Evolutionary conservation across 2,113 vertebrate species (phyloP), one percentile per base, ranked within the genome.

Genomic region (Zapornia atra): DNA sequence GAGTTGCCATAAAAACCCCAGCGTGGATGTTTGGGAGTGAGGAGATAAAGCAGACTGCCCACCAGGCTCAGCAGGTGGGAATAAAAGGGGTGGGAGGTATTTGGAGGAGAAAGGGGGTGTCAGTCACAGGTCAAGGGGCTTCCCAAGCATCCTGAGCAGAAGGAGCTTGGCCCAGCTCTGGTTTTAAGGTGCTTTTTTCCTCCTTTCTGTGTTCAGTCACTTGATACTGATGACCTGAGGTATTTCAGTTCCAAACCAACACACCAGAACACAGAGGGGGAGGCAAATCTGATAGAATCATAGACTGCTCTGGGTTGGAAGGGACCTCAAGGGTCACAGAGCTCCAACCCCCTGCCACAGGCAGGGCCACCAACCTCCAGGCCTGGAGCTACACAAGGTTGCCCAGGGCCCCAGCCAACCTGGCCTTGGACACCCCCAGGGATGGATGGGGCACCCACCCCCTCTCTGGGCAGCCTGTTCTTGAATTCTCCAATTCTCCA

Each of bases 131-230:
- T 25, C 29, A 28, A 66, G 22, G 53, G 38, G 9, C 13, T 76
- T n/a, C 51, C 51, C 44, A 70, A 44, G 48, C 34, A 64, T 40
- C 48, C 26, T 9, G 1, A 34, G 4, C 0, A 1, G 53, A 33
- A 73, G 17, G 12, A 3, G 16, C 64, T 70, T 2, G 0, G 36
- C 22, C 2, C 50, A 72, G 50, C n/a, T 51, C 50, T 10, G 29
- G 13, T 60, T 79, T 88, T 38, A 31, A 69, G 42, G 29, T 6
- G 24, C 5, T 65, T 68, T 36, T n/a, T 34, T 66, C 10, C 12
- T 50, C 42, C 53, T 24, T 38, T 59, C 33, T 22, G 1, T 2
- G 0, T 15, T 68, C 53, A 6, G 17, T 53, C 10, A 5, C 40
- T 42, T 19, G 59, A 24, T 22, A 13, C 5, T 5, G 33, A 44